Conservation (phyloP, 2,888 invertebrate species). For the Agrypnus murinus region DNA sequence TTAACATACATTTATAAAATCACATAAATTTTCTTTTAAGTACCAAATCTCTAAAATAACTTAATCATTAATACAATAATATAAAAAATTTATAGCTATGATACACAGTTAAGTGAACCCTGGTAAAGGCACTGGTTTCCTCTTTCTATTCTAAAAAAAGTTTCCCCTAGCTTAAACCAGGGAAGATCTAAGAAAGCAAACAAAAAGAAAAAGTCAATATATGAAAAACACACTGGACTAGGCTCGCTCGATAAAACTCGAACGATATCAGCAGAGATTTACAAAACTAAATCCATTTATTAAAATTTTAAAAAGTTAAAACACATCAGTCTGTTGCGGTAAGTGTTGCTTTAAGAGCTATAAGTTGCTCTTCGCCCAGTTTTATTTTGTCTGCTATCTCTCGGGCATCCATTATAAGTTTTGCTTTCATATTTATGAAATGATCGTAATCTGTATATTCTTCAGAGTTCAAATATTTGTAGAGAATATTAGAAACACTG, state of each 20-base stretch:
- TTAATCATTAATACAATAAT: constrained; percentile 41
- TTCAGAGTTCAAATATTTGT: constrained; percentile 81
- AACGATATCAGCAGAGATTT: constrained; percentile 58
- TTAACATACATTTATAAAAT: constrained; percentile 51
- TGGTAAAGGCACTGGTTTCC: constrained; percentile 21
- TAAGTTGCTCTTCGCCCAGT: constrained; percentile 85
- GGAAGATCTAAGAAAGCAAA: constrained; percentile 55
- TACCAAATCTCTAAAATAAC: constrained; percentile 54
- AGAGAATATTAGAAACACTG: constrained; percentile 81
- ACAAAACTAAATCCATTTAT: constrained; percentile 44
- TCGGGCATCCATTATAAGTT: constrained; percentile 86
- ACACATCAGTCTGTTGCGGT: constrained; percentile 66
- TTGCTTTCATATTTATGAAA: constrained; percentile 91
- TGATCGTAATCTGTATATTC: constrained; percentile 88
- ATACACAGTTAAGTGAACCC: constrained; percentile 49
- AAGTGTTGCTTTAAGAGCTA: constrained; percentile 79
- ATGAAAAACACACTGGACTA: constrained; percentile 63
- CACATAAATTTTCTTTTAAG: constrained; percentile 53
- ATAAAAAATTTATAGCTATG: constrained; percentile 54
- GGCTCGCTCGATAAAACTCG: constrained; percentile 68
- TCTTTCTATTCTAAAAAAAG: background rate
- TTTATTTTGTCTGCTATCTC: constrained; percentile 90
- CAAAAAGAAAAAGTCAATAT: constrained; percentile 60
- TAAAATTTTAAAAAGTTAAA: constrained; percentile 30
- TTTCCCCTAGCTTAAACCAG: constrained; percentile 42